Percentiles rank a stretch among this genome's conserved stretches.
These are phyloP conservation scores for Hermetia illucens DNA, from an alignment of 1,140 invertebrate species.

Conservation along the genomic window DNA sequence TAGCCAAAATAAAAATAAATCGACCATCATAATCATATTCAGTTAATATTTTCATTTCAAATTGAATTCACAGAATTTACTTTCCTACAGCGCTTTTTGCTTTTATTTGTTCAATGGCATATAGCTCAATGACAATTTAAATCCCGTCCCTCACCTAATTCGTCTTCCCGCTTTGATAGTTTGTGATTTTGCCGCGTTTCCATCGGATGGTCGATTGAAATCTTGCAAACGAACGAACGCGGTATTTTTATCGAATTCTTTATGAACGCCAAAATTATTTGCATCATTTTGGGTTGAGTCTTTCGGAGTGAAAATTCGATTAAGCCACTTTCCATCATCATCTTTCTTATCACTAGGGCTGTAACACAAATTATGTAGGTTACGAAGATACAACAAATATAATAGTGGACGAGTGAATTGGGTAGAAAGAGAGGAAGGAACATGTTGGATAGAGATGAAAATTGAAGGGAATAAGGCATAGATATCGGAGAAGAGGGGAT, in stretches of 20 bases:
- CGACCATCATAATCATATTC: no score
- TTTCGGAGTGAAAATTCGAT: conserved; percentile 22
- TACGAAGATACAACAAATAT: background rate
- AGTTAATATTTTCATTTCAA: no score
- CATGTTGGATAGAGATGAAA: background rate
- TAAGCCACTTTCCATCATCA: conserved; percentile 21
- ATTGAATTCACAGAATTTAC: no score
- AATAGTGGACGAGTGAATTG: background rate
- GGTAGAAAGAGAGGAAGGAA: background rate
- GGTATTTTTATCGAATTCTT: conserved; percentile 15
- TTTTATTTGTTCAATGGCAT: no score
- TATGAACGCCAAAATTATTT: conserved; percentile 30
- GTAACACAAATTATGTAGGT: conserved; percentile 3
- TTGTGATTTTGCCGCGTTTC: conserved; percentile 21
- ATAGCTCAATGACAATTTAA: no score
- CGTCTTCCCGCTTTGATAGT: conserved; percentile 28
- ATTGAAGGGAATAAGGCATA: conserved; percentile 4
- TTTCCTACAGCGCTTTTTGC: no score
- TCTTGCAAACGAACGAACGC: conserved; percentile 18
- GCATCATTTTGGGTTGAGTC: conserved; percentile 19
- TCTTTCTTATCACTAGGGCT: conserved; percentile 18
- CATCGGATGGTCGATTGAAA: conserved; percentile 28
- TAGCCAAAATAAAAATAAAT: no score
- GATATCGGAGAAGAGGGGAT: background rate
- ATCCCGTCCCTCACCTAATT: conserved; percentile 29